Percentiles rank a stretch among this genome's conserved stretches.
Evolutionary conservation across 2,113 vertebrate species (phyloP).

Genomic region (Anthoscopus minutus): DNA sequence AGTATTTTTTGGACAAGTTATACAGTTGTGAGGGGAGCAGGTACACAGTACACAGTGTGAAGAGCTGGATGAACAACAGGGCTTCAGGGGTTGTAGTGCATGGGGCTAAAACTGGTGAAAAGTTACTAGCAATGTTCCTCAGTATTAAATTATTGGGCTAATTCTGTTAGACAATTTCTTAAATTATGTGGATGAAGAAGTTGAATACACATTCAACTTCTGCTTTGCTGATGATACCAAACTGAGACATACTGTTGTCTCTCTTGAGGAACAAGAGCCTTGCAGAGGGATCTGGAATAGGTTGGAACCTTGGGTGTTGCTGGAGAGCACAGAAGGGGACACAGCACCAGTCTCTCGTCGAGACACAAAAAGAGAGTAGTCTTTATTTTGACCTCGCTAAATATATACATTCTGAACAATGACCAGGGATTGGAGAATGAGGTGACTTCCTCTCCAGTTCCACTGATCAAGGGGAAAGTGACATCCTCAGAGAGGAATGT

Average conservation of each 20-base stretch:
- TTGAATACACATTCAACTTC: too few relatives aligned
- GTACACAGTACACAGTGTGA: not conserved
- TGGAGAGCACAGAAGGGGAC: too few relatives aligned
- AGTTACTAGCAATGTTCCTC: not conserved
- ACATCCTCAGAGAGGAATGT: too few relatives aligned
- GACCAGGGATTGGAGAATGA: too few relatives aligned
- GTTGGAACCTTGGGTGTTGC: fast-evolving
- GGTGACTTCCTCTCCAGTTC: too few relatives aligned
- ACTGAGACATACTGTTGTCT: not conserved
- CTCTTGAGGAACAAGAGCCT: not conserved
- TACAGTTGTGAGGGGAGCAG: not conserved
- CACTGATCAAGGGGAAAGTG: too few relatives aligned
- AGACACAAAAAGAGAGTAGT: too few relatives aligned
- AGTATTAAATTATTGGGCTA: not conserved
- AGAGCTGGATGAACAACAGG: not conserved
- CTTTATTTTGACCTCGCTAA: too few relatives aligned
- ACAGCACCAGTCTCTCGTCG: too few relatives aligned
- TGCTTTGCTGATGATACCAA: not conserved
- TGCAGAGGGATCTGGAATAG: not conserved
- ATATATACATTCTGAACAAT: too few relatives aligned
- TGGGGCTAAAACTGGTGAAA: not conserved
- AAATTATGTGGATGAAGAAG: not conserved
- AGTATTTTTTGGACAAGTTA: not conserved
- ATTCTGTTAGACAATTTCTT: not conserved
- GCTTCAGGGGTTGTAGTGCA: not conserved